Percentiles rank a stretch among this genome's conserved stretches.
phyloP scores from a whole-genome alignment of 2,888 invertebrate genomes.

The Folsomia manolachei region DNA sequence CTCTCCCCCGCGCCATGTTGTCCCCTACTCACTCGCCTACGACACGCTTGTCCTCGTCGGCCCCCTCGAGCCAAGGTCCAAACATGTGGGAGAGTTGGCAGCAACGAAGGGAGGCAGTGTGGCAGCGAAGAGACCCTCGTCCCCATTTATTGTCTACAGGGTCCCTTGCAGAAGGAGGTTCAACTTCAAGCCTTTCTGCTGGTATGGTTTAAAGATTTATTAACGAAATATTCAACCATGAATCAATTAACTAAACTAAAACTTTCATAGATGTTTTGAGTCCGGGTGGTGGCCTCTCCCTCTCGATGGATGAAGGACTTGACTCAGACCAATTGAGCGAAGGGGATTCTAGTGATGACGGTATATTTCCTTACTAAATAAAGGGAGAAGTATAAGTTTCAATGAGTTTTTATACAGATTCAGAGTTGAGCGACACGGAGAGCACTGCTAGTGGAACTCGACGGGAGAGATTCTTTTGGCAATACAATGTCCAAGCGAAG shows the following conservation, averaged over 20 bases:
- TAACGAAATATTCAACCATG: not conserved
- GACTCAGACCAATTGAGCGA: constrained; percentile 52
- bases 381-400: not conserved
- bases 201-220: constrained; percentile 21
- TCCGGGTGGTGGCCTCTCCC: constrained; percentile 60
- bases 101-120: constrained; percentile 65
- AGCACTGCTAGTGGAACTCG: constrained; percentile 48
- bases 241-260: not conserved
- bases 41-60: constrained; percentile 77
- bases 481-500: constrained; percentile 97
- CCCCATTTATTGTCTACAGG: constrained; percentile 82
- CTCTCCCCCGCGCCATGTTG: constrained; percentile 55
- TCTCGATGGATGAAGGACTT: constrained; percentile 64
- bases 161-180: constrained; percentile 69
- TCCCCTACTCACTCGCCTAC: constrained; percentile 53
- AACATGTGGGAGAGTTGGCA: constrained; percentile 51
- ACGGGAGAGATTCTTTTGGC: constrained; percentile 87
- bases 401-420: too few relatives aligned
- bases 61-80: constrained; percentile 77
- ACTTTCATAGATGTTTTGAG: constrained; percentile 71
- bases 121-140: constrained; percentile 82
- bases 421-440: constrained; percentile 50
- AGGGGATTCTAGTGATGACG: constrained; percentile 50
- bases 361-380: constrained; percentile 20
- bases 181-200: constrained; percentile 50